These are phyloP conservation scores for Popillia japonica DNA, from an alignment of 1,140 invertebrate genomes.

Conservation along the genomic window DNA sequence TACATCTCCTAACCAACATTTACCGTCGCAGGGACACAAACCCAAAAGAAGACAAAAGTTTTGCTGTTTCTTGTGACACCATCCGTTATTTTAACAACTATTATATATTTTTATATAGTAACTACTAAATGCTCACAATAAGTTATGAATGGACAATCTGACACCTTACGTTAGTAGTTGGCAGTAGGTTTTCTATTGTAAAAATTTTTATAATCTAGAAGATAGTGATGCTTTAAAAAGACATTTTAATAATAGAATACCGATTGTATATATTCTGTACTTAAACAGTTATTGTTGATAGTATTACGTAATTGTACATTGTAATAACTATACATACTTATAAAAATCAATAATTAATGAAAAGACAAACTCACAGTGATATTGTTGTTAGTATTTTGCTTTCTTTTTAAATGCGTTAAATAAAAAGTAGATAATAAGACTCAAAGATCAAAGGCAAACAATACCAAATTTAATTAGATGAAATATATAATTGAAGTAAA, in stretches of 20 bases:
- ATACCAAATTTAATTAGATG: too few species aligned
- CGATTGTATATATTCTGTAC: conserved; percentile 36
- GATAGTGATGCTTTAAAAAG: conserved; percentile 36
- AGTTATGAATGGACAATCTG: conserved; percentile 42
- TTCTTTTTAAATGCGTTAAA: not conserved
- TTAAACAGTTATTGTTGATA: conserved; percentile 35
- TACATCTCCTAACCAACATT: conserved; percentile 46
- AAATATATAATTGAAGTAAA: too few species aligned
- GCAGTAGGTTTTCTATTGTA: conserved; percentile 37
- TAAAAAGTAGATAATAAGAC: not conserved
- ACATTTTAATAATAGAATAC: conserved; percentile 38
- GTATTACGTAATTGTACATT: conserved; percentile 26
- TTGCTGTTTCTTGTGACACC: conserved; percentile 59
- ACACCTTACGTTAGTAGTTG: conserved; percentile 36
- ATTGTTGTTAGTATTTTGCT: conserved; percentile 29
- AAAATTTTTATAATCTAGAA: conserved; percentile 26
- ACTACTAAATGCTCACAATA: conserved; percentile 41
- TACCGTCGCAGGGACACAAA: conserved; percentile 51
- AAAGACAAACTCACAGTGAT: conserved; percentile 32
- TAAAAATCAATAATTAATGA: conserved; percentile 33
- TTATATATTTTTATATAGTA: conserved; percentile 41
- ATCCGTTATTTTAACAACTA: not conserved
- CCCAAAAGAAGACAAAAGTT: conserved; percentile 57
- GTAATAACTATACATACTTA: conserved; percentile 14
- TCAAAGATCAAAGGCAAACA: not conserved